Evolutionary conservation across 2,797 vertebrate species (phyloP), one percentile per base, ranked within the genome.

Genomic region (Sebastolobus alascanus): DNA sequence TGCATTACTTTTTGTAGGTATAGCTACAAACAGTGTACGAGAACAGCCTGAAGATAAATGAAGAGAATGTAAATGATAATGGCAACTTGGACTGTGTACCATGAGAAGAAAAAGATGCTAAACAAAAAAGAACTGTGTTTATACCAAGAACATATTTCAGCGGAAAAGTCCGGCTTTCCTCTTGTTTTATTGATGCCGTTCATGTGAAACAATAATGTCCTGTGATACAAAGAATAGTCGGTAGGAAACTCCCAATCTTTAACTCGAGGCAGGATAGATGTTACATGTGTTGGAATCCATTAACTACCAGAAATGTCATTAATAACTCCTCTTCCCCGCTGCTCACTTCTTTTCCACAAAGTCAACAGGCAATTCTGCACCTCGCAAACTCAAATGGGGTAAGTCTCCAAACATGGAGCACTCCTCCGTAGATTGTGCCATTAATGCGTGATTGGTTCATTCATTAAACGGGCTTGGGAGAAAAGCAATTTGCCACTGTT

Each of bases 361-460:
- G 50, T 73, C 72, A 72, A 56, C 31, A 12, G 3, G 6, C 27
- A 59, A 29, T 60, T 59, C 40, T 65, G 40, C 8, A n/a, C 18
- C 18, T 68, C 2, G 11, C 50, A 63, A 60, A 73, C 52, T 78
- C 2, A 6, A 64, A 20, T 33, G 9, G n/a, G 25, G 54, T 81
- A 75, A 75, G 56, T 75, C 68, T 75, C 35, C 61, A 79, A 56
- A 78, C 75, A 75, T 58, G 61, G 6, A 68, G 61, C 33, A 68
- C 67, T 77, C 22, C 38, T 72, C 61, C 20, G 35, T 68, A 68
- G 85, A 75, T 75, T 84, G 63, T 63, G 40, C 29, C 54, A 81
- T 80, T 78, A 79, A 81, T 35, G 63, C 4, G 52, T 83, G 80
- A 69, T 73, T 66, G 67, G 74, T 72, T 82, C 56, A 73, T 74